A percentile compares a stretch with the other conserved stretches of the same genome.
These are phyloP conservation scores for Contarinia nasturtii DNA, from an alignment of 1,140 invertebrate genomes.

Conservation along the genomic window DNA sequence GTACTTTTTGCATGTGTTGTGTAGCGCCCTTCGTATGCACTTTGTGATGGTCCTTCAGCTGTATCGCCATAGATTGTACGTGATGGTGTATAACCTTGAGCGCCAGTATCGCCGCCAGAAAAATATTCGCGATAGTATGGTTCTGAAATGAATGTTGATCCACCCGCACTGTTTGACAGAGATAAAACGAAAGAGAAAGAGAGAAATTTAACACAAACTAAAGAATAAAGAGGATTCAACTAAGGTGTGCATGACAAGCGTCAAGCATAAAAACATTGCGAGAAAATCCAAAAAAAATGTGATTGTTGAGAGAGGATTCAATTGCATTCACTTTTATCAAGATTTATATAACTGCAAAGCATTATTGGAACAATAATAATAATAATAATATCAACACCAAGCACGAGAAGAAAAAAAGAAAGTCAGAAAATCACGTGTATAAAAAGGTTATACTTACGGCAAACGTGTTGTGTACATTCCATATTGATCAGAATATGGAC, in stretches of 20 bases:
- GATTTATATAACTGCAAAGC: no score
- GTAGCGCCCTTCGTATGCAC: constrained; percentile 21
- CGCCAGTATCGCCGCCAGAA: constrained; percentile 12
- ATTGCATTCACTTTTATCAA: no score
- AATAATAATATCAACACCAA: no score
- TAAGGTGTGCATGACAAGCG: no score
- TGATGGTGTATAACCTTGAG: constrained; percentile 17
- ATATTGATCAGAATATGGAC: constrained; percentile 19
- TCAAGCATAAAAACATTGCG: no score
- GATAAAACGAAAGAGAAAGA: background rate
- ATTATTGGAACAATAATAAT: no score
- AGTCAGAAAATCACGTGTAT: no score
- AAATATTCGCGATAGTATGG: constrained; percentile 24
- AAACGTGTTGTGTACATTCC: constrained; percentile 21
- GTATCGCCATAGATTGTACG: constrained; percentile 16
- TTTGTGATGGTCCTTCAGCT: constrained; percentile 9
- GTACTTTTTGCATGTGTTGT: constrained; percentile 11
- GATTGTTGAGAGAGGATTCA: no score
- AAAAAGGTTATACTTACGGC: constrained; percentile 3
- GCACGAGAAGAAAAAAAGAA: background rate
- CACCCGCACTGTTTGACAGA: background rate
- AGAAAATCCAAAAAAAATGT: no score
- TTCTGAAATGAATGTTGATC: constrained; percentile 20
- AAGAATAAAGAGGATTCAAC: no score
- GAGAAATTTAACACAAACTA: background rate